Base-by-base conservation (phyloP, 2,797 vertebrate species). In the Masticophis lateralis region DNA sequence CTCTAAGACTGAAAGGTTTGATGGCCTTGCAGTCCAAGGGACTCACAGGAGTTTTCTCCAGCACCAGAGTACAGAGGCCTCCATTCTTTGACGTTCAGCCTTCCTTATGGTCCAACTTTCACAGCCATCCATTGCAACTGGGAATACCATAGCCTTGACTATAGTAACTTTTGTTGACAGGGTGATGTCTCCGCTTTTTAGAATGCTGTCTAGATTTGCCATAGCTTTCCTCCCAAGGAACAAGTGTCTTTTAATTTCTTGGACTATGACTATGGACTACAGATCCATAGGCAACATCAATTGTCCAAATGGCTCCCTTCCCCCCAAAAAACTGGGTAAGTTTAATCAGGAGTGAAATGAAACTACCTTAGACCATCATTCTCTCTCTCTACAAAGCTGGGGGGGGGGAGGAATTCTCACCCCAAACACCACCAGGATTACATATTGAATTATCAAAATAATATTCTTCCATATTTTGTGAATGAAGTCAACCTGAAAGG, bases 1-100 rank as follows among this genome's bases (percentile, higher is more conserved):
- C 8, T 53, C 51, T 53, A 2, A 9, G 51, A 10, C 1, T 0
- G 9, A 53, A 1, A 1, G 0, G 1, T 53, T 53, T 10, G 1
- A 53, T 53, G 0, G 51, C 51, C 9, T 53, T 53, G 8, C 51
- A 53, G 51, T 9, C 51, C 51, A 53, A 53, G 51, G 51, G 51
- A 53, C 9, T 53, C 0, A 1, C 51, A 10, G 51, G 51, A 53
- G 51, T 53, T 8, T 53, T 53, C 51, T 53, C 51, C 8, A 53
- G 51, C 51, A 53, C 8, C 51, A 53, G 8, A 9, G 9, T 53
- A 10, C 51, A 53, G 10, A 53, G 51, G 51, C 51, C 8, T 53
- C 51, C 10, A 53, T 53, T 53, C 51, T 10, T 51, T 53, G 51
- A 9, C 9, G 9, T 0, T 51, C 51, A 51, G 51, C 51, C 51